A percentile compares a stretch with the other conserved stretches of the same genome.
phyloP scores from a whole-genome alignment of 2,888 invertebrate genomes.

The Ctena decussata region DNA sequence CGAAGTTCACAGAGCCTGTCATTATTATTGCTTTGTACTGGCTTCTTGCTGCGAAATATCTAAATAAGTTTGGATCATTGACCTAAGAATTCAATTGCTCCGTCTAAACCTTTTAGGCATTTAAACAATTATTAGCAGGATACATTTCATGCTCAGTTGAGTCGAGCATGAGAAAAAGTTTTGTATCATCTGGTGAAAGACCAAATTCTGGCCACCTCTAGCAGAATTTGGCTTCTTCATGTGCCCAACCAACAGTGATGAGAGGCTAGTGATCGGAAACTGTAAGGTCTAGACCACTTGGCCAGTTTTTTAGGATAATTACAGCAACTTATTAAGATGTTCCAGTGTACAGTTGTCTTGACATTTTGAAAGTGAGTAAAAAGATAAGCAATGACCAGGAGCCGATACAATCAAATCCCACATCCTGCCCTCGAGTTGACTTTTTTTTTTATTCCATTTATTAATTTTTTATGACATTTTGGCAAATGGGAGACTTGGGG shows the following conservation, averaged over 20 bases:
- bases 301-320: no score
- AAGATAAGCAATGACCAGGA: not conserved
- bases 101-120: conserved; percentile 39
- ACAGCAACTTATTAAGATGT: not conserved
- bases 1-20: conserved; percentile 18
- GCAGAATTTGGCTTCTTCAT: no score
- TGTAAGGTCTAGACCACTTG: no score
- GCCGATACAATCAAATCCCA: not conserved
- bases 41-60: conserved; percentile 39
- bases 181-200: no score
- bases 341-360: not conserved
- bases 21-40: conserved; percentile 24
- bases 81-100: conserved; percentile 42
- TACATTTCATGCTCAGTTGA: no score
- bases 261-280: no score
- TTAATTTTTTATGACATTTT: not conserved
- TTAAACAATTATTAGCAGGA: no score
- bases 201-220: no score
- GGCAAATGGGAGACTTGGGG: not conserved
- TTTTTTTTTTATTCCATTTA: not conserved
- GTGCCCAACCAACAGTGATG: no score
- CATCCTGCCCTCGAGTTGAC: not conserved
- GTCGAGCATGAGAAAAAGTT: no score
- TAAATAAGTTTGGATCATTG: conserved; percentile 44
- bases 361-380: not conserved